Base-by-base conservation (phyloP, 1,140 invertebrate genomes). In the Saccostrea cuccullata region DNA sequence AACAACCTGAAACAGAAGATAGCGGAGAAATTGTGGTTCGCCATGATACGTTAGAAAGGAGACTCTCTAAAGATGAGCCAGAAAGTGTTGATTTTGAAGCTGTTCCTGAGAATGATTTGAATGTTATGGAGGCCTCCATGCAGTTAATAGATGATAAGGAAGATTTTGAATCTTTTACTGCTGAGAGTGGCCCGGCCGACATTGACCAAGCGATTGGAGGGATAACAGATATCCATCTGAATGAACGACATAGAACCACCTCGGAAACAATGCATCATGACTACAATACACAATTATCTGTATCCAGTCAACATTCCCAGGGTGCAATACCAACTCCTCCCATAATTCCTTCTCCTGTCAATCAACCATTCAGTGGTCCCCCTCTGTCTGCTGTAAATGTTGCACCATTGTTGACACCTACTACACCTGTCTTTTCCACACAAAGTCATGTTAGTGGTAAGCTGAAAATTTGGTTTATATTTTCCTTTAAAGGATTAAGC, bases 91-190 rank as follows among this genome's bases (percentile, higher is more conserved):
- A 90, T 17, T 93, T 92, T 89, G 89, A 92, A 84, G 87, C 90
- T 86, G 87, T 88, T 4, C 84, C 67, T 67, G 86, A 89, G 23
- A 82, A 55, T 26, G 77, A 87, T 67, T 85, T 85, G 13, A 89
- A 91, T 73, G 88, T 87, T 30, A 86, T 88, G 67, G 87, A 86
- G 30, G 88, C 85, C 3, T 87, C 88, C 55, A 87, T 90, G 82
- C 90, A 90, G 82, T 64, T 90, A 8, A 90, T 93, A 20, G 92
- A 94, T 84, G 91, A 91, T 73, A 91, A 92, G 40, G 92, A 93
- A 67, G 91, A 92, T 82, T 93, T 94, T 93, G 93, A 94, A 91
- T 93, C 93, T 5, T 93, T 94, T 82, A 93, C 92, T 26, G 92
- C 93, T 20, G 92, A 93, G 82, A 89, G 87, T 85, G 90, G 88